phyloP scores from a whole-genome alignment of 2,888 invertebrate species.

The Volucella bombylans region DNA sequence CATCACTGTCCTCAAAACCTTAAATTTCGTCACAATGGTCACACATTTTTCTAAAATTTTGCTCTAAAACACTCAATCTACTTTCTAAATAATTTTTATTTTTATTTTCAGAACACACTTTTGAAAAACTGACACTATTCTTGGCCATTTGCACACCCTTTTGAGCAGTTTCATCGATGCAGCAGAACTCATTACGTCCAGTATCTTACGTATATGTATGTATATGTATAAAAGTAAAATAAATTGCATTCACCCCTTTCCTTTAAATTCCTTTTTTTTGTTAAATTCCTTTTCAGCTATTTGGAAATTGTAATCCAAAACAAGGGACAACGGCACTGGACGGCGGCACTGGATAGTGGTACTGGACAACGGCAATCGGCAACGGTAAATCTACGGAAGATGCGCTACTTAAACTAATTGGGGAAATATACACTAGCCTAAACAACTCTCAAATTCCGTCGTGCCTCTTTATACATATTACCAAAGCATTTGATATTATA shows the following conservation, averaged over 20 bases:
- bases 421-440: no score
- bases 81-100: conserved; percentile 14
- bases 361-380: no score
- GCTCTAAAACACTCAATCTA: conserved; percentile 22
- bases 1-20: background rate
- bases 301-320: background rate
- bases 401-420: no score
- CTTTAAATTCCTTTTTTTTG: background rate
- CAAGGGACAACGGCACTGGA: no score
- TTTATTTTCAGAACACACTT: conserved; percentile 5
- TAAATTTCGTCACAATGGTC: conserved; percentile 15
- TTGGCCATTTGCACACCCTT: background rate
- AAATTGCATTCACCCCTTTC: conserved; percentile 2
- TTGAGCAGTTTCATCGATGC: background rate
- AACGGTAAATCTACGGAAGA: no score
- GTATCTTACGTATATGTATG: background rate
- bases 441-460: no score
- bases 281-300: background rate
- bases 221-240: conserved; percentile 1
- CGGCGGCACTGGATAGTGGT: background rate
- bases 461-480: no score
- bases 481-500: no score
- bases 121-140: background rate
- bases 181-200: background rate
- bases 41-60: conserved; percentile 11